phyloP scores from a whole-genome alignment of 1,140 invertebrate species.

The Zaprionus camerounensis region DNA sequence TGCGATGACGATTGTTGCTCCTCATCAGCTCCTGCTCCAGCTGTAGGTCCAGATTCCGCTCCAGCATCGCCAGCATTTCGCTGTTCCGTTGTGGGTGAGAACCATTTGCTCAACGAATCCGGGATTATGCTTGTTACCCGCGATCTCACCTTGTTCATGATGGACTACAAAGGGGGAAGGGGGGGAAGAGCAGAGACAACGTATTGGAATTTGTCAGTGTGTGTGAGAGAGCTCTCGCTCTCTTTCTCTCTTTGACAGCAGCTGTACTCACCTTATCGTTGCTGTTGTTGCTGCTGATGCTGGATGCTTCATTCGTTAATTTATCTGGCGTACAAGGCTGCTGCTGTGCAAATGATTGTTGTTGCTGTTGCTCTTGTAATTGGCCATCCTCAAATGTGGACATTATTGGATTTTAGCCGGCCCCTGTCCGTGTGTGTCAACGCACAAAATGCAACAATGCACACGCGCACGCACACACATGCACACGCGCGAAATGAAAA shows the following conservation, averaged over 20 bases:
- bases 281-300: constrained; percentile 7
- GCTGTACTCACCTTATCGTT: constrained; percentile 46
- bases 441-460: constrained; percentile 41
- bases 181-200: not conserved
- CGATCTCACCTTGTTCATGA: constrained; percentile 74
- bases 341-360: constrained; percentile 18
- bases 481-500: constrained; percentile 17
- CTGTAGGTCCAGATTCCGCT: constrained; percentile 34
- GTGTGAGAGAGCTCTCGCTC: not conserved
- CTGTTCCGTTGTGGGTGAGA: constrained; percentile 54
- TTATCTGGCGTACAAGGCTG: constrained; percentile 39
- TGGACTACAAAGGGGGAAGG: constrained; percentile 58
- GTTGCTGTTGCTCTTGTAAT: constrained; percentile 27
- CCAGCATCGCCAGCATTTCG: constrained; percentile 10
- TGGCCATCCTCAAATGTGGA: constrained; percentile 62
- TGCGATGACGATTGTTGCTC: constrained; percentile 1
- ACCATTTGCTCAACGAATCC: constrained; percentile 69
- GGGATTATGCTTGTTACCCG: constrained; percentile 73
- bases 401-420: constrained; percentile 68
- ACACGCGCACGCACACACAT: constrained; percentile 33
- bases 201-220: not conserved
- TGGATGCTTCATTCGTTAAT: constrained; percentile 28
- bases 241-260: not conserved
- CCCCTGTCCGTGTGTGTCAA: constrained; percentile 17
- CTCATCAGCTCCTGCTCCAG: not conserved